Conservation (phyloP, 2,113 vertebrate species). For the Thymallus thymallus region DNA sequence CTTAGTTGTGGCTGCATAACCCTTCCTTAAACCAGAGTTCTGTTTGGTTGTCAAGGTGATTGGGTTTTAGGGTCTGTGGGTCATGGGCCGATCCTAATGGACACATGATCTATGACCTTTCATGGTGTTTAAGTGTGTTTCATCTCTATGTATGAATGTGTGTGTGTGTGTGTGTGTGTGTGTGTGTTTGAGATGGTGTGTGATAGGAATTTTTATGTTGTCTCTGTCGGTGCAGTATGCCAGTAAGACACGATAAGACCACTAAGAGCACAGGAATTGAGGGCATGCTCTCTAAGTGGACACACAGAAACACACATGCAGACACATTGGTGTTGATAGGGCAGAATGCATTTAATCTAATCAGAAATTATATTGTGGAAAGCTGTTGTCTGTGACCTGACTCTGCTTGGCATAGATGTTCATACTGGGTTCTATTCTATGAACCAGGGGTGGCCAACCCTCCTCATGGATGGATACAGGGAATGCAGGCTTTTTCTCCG, state of each 20-base stretch:
- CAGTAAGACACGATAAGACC: constrained; percentile 5
- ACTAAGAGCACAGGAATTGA: background rate
- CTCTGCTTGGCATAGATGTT: constrained; percentile 29
- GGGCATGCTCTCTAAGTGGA: background rate
- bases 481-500: too few relatives aligned
- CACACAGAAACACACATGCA: background rate
- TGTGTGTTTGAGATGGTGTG: background rate
- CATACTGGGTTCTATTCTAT: background rate
- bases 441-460: background rate
- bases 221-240: constrained; percentile 1
- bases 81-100: background rate
- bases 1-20: too few relatives aligned
- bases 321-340: constrained; percentile 40
- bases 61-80: constrained; percentile 4
- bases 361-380: constrained; percentile 57
- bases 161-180: constrained; percentile 1
- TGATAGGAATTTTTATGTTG: background rate
- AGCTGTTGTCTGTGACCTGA: constrained; percentile 40
- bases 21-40: background rate
- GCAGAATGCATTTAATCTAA: constrained; percentile 43
- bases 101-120: background rate
- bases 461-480: background rate
- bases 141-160: background rate
- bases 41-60: background rate
- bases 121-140: background rate